A percentile compares a stretch with the other conserved stretches of the same genome.
Conservation (phyloP, 2,888 invertebrate species). For the Diarsia mendica region DNA sequence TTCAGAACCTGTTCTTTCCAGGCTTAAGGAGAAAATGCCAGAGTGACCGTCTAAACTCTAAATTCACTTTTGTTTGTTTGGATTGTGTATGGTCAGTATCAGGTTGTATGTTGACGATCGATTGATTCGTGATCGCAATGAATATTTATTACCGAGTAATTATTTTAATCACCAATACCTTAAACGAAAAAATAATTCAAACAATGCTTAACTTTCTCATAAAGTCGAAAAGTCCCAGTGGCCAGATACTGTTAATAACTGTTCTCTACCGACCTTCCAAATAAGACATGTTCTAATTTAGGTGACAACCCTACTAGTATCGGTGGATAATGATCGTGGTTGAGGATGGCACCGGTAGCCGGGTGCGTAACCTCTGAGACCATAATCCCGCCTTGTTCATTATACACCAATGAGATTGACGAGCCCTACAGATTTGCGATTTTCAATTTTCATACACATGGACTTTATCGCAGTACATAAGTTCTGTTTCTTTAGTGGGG, state of each 20-base stretch:
- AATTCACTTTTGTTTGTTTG: too few relatives aligned
- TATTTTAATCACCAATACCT: too few relatives aligned
- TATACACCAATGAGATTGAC: constrained; percentile 82
- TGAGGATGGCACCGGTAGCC: constrained; percentile 70
- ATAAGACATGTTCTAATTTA: neutral
- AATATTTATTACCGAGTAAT: too few relatives aligned
- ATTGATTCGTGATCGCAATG: too few relatives aligned
- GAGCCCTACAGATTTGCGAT: constrained; percentile 78
- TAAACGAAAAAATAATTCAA: neutral
- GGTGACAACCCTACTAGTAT: constrained; percentile 68
- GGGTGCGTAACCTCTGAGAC: constrained; percentile 74
- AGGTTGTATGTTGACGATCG: too few relatives aligned
- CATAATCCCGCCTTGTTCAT: constrained; percentile 86
- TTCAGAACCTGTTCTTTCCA: neutral
- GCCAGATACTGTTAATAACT: neutral
- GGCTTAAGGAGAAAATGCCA: neutral
- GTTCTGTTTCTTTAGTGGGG: neutral
- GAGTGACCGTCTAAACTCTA: too few relatives aligned
- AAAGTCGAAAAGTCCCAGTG: neutral
- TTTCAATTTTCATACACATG: constrained; percentile 54
- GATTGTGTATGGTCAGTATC: too few relatives aligned
- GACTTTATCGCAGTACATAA: constrained; percentile 24
- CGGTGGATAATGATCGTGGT: constrained; percentile 68
- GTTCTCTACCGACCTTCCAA: neutral
- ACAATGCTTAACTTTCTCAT: too few relatives aligned